phyloP scores from a whole-genome alignment of 2,888 invertebrate genomes.

The Didymodactylos carnosus region DNA sequence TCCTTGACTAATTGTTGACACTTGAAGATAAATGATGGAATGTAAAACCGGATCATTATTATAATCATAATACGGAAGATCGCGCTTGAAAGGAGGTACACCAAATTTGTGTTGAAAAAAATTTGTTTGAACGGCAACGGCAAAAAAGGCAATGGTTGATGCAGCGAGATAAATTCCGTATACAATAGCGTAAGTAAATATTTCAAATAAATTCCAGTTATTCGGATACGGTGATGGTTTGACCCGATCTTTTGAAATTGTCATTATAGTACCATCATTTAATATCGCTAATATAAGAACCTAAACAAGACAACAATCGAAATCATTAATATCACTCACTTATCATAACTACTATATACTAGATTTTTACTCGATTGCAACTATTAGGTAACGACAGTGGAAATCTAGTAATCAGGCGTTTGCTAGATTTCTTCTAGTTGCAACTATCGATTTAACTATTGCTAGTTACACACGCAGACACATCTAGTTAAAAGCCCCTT shows the following conservation, averaged over 20 bases:
- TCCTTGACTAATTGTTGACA: background rate
- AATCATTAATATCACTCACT: background rate
- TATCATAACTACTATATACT: too few species aligned
- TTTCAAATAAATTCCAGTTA: background rate
- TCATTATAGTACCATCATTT: background rate
- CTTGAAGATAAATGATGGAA: background rate
- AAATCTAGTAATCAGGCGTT: too few species aligned
- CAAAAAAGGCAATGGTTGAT: background rate
- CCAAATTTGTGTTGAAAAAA: background rate
- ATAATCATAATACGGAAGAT: background rate
- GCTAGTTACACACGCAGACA: too few species aligned
- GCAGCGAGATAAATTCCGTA: background rate
- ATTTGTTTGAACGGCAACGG: background rate
- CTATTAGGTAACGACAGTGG: too few species aligned
- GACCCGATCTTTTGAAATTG: background rate
- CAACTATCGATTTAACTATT: too few species aligned
- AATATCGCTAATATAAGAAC: background rate
- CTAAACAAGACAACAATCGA: background rate
- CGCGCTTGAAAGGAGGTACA: accelerated
- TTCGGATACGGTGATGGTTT: background rate
- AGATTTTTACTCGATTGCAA: too few species aligned
- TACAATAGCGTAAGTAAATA: background rate
- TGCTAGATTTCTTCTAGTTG: too few species aligned
- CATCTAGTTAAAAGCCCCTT: too few species aligned
- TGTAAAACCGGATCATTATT: background rate